Evolutionary conservation across 2,113 vertebrate genomes (phyloP).

Genomic region (Scopus umbretta): DNA sequence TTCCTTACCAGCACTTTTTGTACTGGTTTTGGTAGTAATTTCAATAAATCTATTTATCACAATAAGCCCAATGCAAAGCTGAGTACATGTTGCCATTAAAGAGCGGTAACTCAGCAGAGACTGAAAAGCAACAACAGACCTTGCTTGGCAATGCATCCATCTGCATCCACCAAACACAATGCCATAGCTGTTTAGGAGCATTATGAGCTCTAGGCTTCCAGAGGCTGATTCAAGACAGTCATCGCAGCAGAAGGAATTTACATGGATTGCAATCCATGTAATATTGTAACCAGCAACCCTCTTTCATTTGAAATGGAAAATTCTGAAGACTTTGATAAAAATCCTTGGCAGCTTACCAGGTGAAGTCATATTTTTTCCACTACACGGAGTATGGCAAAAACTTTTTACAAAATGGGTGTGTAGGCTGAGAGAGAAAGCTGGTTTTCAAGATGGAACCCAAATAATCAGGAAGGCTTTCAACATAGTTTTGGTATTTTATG

Average conservation of each 20-base stretch:
- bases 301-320: neutral
- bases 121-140: neutral
- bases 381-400: neutral
- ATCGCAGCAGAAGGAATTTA: neutral
- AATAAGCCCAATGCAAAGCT: neutral
- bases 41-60: neutral
- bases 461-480: neutral
- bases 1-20: neutral
- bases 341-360: neutral
- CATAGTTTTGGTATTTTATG: neutral
- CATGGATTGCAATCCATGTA: neutral
- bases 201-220: neutral
- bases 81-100: rapidly evolving
- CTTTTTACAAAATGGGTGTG: neutral
- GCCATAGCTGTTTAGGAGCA: neutral
- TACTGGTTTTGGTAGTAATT: neutral
- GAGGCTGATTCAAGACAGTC: neutral
- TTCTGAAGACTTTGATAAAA: neutral
- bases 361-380: neutral
- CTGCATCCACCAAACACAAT: neutral
- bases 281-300: neutral
- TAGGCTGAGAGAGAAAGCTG: neutral
- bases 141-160: neutral
- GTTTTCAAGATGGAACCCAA: neutral
- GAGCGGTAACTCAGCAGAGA: neutral